Evolutionary conservation across 2,113 vertebrate genomes (phyloP).

Genomic region (Marmota flaviventris): DNA sequence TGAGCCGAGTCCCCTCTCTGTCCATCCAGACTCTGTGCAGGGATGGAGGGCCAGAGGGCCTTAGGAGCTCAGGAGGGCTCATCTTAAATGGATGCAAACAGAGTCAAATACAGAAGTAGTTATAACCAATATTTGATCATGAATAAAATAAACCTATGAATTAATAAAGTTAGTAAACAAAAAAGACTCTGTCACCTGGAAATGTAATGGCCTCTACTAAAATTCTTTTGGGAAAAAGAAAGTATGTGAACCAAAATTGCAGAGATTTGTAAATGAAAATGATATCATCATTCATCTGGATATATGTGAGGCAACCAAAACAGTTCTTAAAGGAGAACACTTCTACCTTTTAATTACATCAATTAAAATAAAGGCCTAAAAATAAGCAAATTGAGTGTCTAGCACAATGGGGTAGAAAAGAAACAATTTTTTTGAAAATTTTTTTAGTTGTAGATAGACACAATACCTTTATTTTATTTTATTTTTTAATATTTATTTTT

Average conservation of each 20-base stretch:
- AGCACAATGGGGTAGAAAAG: not conserved
- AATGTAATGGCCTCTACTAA: not conserved
- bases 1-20: not conserved
- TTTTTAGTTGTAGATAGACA: too few relatives aligned
- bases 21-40: too few relatives aligned
- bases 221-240: not conserved
- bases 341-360: not conserved
- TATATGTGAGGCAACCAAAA: not conserved
- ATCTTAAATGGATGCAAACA: not conserved
- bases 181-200: not conserved
- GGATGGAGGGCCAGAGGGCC: not conserved
- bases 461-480: too few relatives aligned
- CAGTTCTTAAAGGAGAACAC: not conserved
- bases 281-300: fast-evolving
- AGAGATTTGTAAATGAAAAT: not conserved
- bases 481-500: too few relatives aligned
- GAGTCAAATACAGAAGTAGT: not conserved
- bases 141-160: not conserved
- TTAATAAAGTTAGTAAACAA: not conserved
- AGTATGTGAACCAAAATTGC: not conserved
- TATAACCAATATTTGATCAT: not conserved
- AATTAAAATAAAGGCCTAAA: not conserved
- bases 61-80: not conserved
- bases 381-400: not conserved
- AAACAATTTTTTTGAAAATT: not conserved